phyloP scores from a whole-genome alignment of 2,888 invertebrate species.

The Ischnura elegans region DNA sequence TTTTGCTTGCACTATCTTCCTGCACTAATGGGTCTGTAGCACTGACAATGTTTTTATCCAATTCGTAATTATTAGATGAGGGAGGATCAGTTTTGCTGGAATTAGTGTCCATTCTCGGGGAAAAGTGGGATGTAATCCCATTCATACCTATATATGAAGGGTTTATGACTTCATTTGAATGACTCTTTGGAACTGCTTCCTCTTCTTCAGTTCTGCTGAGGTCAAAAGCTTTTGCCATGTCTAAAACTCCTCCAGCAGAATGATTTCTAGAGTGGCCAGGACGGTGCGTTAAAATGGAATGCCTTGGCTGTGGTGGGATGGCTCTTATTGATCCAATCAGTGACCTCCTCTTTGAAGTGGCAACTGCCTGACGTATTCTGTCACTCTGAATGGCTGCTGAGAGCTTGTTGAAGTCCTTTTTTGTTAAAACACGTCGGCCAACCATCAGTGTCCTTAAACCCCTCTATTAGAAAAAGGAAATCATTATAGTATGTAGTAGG shows the following conservation, averaged over 20 bases:
- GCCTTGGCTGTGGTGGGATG: neutral
- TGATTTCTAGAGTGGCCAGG: constrained; percentile 34
- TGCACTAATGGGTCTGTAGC: neutral
- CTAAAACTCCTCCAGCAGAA: neutral
- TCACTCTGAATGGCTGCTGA: constrained; percentile 73
- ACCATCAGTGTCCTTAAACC: constrained; percentile 92
- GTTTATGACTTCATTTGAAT: constrained; percentile 22
- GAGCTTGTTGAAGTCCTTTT: constrained; percentile 83
- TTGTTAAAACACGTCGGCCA: constrained; percentile 84
- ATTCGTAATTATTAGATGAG: neutral
- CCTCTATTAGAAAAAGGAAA: constrained; percentile 75
- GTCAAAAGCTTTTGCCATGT: neutral
- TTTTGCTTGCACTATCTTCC: neutral
- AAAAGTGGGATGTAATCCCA: constrained; percentile 8
- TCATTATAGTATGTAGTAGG: too few species aligned
- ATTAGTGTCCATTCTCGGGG: neutral
- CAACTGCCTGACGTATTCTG: constrained; percentile 44
- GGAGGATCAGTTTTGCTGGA: neutral
- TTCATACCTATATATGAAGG: constrained; percentile 33
- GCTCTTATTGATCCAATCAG: neutral
- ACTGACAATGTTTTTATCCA: neutral
- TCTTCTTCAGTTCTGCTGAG: constrained; percentile 32
- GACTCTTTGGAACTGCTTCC: neutral
- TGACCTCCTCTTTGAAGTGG: constrained; percentile 14
- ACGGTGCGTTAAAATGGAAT: neutral